Evolutionary conservation across 2,113 vertebrate species (phyloP).

Genomic region (Holacanthus passer): DNA sequence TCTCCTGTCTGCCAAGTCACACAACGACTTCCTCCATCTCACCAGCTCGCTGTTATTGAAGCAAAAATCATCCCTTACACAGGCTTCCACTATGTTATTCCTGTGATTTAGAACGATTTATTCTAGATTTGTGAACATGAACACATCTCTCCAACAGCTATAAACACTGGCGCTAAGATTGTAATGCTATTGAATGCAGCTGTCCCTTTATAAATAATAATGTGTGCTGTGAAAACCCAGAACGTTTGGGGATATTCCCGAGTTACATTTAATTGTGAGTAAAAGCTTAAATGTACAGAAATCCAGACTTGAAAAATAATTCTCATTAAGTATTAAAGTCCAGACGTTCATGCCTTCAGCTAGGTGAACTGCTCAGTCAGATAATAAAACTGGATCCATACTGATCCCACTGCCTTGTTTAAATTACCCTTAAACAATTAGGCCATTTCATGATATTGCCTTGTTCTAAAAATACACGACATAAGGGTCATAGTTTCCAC

Average conservation of each 20-base stretch:
- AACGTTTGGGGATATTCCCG: background rate
- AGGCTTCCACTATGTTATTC: constrained; percentile 39
- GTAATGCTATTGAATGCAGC: background rate
- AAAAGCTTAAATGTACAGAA: constrained; percentile 8
- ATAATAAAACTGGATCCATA: constrained; percentile 22
- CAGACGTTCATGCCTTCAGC: constrained; percentile 11
- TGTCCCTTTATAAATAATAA: constrained; percentile 4
- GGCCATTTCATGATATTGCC: constrained; percentile 12
- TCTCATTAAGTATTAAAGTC: constrained; percentile 16
- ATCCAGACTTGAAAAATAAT: constrained; percentile 3
- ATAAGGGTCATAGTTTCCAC: constrained; percentile 74
- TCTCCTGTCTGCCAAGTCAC: constrained; percentile 71
- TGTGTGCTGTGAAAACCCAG: constrained; percentile 9
- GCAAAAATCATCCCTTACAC: constrained; percentile 38
- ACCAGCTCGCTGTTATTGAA: constrained; percentile 60
- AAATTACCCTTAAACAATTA: constrained; percentile 35
- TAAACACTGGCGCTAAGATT: constrained; percentile 4
- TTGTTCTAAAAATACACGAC: constrained; percentile 29
- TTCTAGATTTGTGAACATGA: constrained; percentile 52
- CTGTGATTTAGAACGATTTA: constrained; percentile 39
- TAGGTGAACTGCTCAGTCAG: constrained; percentile 13
- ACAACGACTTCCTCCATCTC: constrained; percentile 73
- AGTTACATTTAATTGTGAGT: background rate
- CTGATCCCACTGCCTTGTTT: constrained; percentile 21
- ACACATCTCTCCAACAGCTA: constrained; percentile 21